phyloP scores from a whole-genome alignment of 1,140 invertebrate genomes.

The Cecropterus lyciades region DNA sequence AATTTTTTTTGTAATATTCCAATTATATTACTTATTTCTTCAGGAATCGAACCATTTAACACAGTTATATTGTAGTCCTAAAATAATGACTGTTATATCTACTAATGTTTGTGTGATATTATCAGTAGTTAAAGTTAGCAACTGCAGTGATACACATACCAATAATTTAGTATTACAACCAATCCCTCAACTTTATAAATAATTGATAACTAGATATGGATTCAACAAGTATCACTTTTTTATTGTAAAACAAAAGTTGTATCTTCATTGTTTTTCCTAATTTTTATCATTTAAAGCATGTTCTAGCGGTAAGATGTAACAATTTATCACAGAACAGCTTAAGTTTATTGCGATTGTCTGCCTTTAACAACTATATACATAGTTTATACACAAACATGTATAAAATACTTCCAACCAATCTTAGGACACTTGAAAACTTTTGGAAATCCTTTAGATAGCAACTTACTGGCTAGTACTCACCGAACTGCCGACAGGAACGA shows the following conservation, averaged over 20 bases:
- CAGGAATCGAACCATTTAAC: no score
- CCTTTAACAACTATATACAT: conserved; percentile 32
- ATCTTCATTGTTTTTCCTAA: neutral
- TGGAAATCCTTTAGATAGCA: conserved; percentile 61
- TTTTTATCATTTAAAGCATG: neutral
- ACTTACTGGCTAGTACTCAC: conserved; percentile 80
- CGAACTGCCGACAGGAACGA: conserved; percentile 59
- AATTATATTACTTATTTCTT: no score
- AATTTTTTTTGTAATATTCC: no score
- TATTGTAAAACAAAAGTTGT: conserved; percentile 2
- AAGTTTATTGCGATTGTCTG: conserved; percentile 34
- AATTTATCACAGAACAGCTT: conserved; percentile 31
- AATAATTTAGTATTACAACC: no score
- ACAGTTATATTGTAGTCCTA: no score
- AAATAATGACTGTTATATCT: no score
- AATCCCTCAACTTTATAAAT: no score
- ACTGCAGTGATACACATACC: no score
- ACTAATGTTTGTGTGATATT: no score
- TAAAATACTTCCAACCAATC: neutral
- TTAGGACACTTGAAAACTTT: conserved; percentile 39
- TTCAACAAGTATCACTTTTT: neutral
- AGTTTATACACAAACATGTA: conserved; percentile 37
- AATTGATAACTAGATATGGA: neutral
- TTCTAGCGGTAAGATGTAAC: neutral
- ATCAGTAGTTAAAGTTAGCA: no score